These are phyloP conservation scores for Gallinago solitaria DNA, from an alignment of 2,797 vertebrate genomes.

Conservation along the genomic window DNA sequence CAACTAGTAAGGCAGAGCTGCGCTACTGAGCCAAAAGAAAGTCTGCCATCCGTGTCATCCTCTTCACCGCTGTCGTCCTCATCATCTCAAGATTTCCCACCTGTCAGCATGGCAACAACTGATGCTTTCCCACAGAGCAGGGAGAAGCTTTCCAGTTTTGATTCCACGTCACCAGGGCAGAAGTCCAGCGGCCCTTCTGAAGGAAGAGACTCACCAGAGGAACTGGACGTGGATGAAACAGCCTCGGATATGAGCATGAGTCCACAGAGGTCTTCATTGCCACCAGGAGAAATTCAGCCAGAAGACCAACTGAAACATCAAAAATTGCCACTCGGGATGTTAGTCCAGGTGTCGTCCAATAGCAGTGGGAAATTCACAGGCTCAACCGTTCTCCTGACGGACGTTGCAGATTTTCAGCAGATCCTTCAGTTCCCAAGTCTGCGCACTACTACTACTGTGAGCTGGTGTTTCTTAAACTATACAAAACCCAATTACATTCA, in stretches of 20 bases:
- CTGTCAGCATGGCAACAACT: conserved; percentile 37
- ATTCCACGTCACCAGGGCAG: conserved; percentile 85
- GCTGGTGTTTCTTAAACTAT: conserved; percentile 99
- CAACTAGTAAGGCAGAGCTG: conserved; percentile 83
- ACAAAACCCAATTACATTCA: conserved; percentile 91
- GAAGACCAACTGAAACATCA: conserved; percentile 72
- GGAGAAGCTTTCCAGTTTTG: conserved; percentile 83
- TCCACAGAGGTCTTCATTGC: conserved; percentile 84
- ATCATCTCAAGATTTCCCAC: conserved; percentile 75
- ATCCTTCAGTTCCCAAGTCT: conserved; percentile 93
- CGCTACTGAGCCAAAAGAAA: conserved; percentile 87
- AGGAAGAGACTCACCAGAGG: conserved; percentile 88
- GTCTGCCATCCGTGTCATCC: conserved; percentile 80
- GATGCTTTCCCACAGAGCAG: conserved; percentile 75
- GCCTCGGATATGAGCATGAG: conserved; percentile 85
- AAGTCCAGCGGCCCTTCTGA: conserved; percentile 87
- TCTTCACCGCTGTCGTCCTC: conserved; percentile 73
- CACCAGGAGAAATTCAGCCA: conserved; percentile 76
- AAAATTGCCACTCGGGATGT: conserved; percentile 84
- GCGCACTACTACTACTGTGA: conserved; percentile 91
- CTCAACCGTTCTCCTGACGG: conserved; percentile 84
- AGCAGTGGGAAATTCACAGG: conserved; percentile 77
- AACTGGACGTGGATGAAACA: conserved; percentile 88
- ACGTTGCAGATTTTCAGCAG: conserved; percentile 87
- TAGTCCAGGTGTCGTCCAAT: conserved; percentile 84